phyloP scores from a whole-genome alignment of 2,797 vertebrate genomes.

The Rhadinocentrus ornatus region DNA sequence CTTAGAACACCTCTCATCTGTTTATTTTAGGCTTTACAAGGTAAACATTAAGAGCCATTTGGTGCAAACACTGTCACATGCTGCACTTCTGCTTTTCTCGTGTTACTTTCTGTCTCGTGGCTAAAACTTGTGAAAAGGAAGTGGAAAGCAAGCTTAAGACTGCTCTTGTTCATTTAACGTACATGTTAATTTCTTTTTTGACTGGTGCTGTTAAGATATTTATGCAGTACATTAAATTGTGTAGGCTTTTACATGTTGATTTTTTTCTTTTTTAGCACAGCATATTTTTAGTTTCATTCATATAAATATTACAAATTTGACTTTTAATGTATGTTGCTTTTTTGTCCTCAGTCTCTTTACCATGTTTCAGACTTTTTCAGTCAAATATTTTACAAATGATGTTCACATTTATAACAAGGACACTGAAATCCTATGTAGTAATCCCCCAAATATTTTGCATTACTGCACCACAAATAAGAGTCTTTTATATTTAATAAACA shows the following conservation, averaged over 20 bases:
- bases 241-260: slow-evolving; percentile 13
- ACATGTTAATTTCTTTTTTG: slow-evolving; percentile 14
- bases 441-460: slow-evolving; percentile 64
- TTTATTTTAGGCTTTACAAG: slow-evolving; percentile 20
- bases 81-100: slow-evolving; percentile 62
- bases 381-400: slow-evolving; percentile 52
- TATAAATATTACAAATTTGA: slow-evolving; percentile 26
- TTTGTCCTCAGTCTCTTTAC: background rate
- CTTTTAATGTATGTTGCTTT: slow-evolving; percentile 26
- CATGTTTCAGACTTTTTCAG: slow-evolving; percentile 47
- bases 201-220: slow-evolving; percentile 34
- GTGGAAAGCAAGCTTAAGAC: slow-evolving; percentile 27
- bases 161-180: slow-evolving; percentile 32
- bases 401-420: slow-evolving; percentile 52
- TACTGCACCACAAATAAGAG: slow-evolving; percentile 71
- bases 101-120: slow-evolving; percentile 35
- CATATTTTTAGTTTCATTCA: slow-evolving; percentile 29
- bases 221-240: slow-evolving; percentile 17
- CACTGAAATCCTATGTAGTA: slow-evolving; percentile 62
- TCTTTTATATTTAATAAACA: slow-evolving; percentile 80
- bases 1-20: background rate
- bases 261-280: background rate
- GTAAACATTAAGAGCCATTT: slow-evolving; percentile 15
- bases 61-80: slow-evolving; percentile 46
- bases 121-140: slow-evolving; percentile 40